Evolutionary conservation across 2,113 vertebrate genomes (phyloP), one percentile per base, ranked within the genome.

Genomic region (Solea senegalensis): DNA sequence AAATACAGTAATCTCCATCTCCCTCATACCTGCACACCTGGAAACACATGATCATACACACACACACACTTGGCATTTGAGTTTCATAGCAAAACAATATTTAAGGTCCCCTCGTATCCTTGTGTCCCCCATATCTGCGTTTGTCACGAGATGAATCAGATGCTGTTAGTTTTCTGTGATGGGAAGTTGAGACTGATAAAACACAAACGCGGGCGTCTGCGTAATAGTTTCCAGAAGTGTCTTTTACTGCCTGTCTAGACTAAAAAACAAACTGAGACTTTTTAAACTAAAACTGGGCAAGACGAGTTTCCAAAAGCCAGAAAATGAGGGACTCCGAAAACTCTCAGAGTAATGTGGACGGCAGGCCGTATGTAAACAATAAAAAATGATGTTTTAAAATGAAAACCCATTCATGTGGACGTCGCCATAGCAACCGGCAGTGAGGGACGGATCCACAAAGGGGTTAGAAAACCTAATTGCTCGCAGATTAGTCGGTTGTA

Each of bases 401-500:
- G 7, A 48, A 48, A 48, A 52, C 1, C n/a, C 15, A 52, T 52
- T 52, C 6, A n/a, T 57, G 55, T 40, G 34, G 4, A 57, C 1
- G 27, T 65, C 78, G 40, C 11, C 15, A 63, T 34, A 74, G 16
- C 65, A 50, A 58, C 44, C 76, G 55, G 48, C 83, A 82, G 78
- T 57, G 9, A 44, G 13, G 28, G 28, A 60, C 27, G 43, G 46
- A 41, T 16, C 39, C 49, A 43, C 27, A 71, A 53, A 45, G 8
- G 55, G 65, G 69, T 34, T 8, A 13, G 57, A 65, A 72, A 85
- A 72, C 50, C 8, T 10, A 50, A 46, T 51, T 58, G 63, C 43
- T 53, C 26, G 28, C 66, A 59, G 50, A 72, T 12, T n/a, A 48
- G 60, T 60, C 65, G 60, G 60, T 77, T 13, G 39, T 74, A 70